phyloP scores from a whole-genome alignment of 2,888 invertebrate species.

The Stenichneumon culpator region DNA sequence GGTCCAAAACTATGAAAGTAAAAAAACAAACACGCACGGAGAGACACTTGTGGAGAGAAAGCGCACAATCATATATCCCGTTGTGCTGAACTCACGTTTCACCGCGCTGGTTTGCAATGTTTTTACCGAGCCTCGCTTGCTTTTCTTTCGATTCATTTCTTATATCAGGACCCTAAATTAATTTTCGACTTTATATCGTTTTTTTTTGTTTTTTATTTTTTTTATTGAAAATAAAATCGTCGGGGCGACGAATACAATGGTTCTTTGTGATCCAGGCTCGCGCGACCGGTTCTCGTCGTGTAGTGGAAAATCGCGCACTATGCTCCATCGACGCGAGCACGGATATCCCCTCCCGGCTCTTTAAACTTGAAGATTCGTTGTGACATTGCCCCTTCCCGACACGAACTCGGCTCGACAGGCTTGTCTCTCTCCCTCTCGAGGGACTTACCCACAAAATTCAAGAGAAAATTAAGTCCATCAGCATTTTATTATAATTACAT shows the following conservation, averaged over 20 bases:
- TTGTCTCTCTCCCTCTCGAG: background rate
- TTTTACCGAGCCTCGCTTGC: conserved; percentile 44
- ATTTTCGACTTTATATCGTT: background rate
- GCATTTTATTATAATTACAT: background rate
- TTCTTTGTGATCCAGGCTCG: conserved; percentile 45
- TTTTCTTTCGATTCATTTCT: conserved; percentile 56
- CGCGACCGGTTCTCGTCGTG: conserved; percentile 62
- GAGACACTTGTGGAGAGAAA: conserved; percentile 9
- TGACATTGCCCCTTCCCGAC: background rate
- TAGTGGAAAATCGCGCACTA: conserved; percentile 54
- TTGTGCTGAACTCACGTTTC: conserved; percentile 60
- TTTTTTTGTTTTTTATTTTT: background rate
- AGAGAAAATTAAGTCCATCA: background rate
- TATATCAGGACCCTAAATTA: background rate
- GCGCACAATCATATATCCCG: background rate
- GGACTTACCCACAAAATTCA: background rate
- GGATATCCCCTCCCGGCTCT: conserved; percentile 33
- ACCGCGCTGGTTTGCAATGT: background rate
- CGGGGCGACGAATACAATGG: background rate
- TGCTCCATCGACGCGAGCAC: conserved; percentile 37
- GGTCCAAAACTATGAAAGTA: background rate
- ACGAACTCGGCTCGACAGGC: background rate
- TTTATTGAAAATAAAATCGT: background rate
- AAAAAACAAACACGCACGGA: conserved; percentile 10
- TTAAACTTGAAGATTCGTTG: conserved; percentile 18